Evolutionary conservation across 2,797 vertebrate genomes (phyloP), one percentile per base, ranked within the genome.

Genomic region (Pseudomugil tenellus): DNA sequence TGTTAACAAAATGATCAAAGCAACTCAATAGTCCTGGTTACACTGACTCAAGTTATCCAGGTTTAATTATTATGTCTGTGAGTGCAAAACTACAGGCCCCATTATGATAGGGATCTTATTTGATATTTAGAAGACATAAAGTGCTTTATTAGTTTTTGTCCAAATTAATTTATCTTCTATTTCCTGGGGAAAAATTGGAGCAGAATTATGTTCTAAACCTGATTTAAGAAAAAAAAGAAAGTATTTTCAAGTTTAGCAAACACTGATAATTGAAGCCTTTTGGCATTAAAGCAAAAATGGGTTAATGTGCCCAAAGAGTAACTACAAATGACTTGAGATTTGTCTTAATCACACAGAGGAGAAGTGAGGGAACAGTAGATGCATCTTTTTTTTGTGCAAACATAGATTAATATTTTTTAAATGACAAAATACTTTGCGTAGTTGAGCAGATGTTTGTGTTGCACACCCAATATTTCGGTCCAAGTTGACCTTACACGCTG

Each of bases 401-500:
- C 19, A 43, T 9, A 43, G 17, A 9, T 9, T 8, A 43, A 8
- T 41, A 1, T 43, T 43, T 43, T 35, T 28, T 34, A 37, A 23
- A 25, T 28, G 12, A 49, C 4, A 53, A 53, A 8, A 26, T 37
- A 14, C 7, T 6, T 3, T 5, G 4, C 25, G 63, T 19, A 7
- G 17, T 64, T 13, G 12, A 65, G 35, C 32, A 46, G 14, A 39
- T 1, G 41, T 37, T 23, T 2, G 31, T n/a, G 19, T 21, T 62
- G 62, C 3, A 21, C 37, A 31, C 11, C 57, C 52, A 32, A 21
- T 1, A n/a, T n/a, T n/a, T n/a, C n/a, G 43, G 48, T 58, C 54
- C 68, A 64, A 65, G 63, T 61, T 81, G 77, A 86, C 84, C 79
- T 76, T 55, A 57, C 72, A 70, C 53, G 32, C 71, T 72, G 62